Base-by-base conservation (phyloP, 2,888 invertebrate species). In the Molanna angustata region DNA sequence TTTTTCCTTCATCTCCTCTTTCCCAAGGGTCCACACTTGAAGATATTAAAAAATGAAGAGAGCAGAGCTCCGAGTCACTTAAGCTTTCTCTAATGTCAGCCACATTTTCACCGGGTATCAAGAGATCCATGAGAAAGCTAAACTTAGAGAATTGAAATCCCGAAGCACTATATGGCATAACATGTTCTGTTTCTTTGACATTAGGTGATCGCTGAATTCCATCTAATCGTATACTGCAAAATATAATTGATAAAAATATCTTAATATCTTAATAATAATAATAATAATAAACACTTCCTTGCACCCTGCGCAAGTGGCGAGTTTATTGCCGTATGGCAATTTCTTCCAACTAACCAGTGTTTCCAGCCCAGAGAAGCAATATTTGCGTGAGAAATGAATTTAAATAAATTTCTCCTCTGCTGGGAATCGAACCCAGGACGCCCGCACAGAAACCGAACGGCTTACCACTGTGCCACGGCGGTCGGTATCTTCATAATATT, bases 111-210 rank as follows among this genome's bases (percentile, higher is more conserved):
- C 50, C 78, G 4, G 82, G 80, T 33, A 83, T 68, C 60, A 85
- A 74, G 58, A 80, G 67, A 62, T 82, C 80, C 68, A 82, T 74
- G 2, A 84, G 67, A 6, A 83, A 66, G 64, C 78, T 76, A 64
- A 76, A 83, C 63, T 78, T 80, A 63, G 77, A 71, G 63, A 80
- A 80, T 65, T 83, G 81, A 61, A 78, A 75, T 1, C 79, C 80
- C 3, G 78, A 76, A 2, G 82, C 80, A 60, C 79, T 66, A 64
- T 74, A 84, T 1, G 84, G 84, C 11, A 81, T 69, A 2, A 79
- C 65, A 56, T 71, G 71, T 49, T 76, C 76, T 0, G 74, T 72
- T 67, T 78, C 76, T 14, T 48, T 37, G 7, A 71, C 63, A 56
- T 70, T 70, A 11, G 71, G 67, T 1, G 78, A 71, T 60, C 73